A percentile compares a stretch with the other conserved stretches of the same genome.
phyloP scores from a whole-genome alignment of 2,888 invertebrate genomes.

The Odontothrips loti region DNA sequence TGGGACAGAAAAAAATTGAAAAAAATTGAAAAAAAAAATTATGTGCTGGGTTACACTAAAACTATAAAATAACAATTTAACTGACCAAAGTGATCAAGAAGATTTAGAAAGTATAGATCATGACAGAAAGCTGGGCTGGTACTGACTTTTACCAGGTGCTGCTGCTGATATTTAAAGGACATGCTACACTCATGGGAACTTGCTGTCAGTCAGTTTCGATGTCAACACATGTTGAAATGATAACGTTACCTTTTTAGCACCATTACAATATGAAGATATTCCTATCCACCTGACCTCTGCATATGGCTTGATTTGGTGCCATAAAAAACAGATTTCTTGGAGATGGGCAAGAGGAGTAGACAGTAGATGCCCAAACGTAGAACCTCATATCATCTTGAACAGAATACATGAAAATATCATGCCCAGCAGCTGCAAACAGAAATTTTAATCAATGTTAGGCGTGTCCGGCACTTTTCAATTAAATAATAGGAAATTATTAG shows the following conservation, averaged over 20 bases:
- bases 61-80: too few relatives aligned
- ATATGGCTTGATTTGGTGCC: neutral
- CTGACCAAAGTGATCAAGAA: too few relatives aligned
- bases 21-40: too few relatives aligned
- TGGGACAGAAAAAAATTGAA: too few relatives aligned
- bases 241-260: neutral
- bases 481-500: neutral
- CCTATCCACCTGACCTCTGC: neutral
- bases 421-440: constrained; percentile 69
- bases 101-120: too few relatives aligned
- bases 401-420: constrained; percentile 79
- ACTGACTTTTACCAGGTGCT: too few relatives aligned
- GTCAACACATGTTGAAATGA: neutral
- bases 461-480: constrained; percentile 30
- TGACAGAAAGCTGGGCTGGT: too few relatives aligned
- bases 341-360: neutral
- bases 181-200: neutral
- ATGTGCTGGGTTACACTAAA: too few relatives aligned
- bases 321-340: neutral
- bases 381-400: constrained; percentile 66
- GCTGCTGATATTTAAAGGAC: too few relatives aligned
- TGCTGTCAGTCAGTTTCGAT: neutral
- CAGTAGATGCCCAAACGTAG: neutral
- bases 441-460: constrained; percentile 36
- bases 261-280: neutral